Evolutionary conservation across 1,140 invertebrate species (phyloP).

Genomic region (Eulimnadia texana): DNA sequence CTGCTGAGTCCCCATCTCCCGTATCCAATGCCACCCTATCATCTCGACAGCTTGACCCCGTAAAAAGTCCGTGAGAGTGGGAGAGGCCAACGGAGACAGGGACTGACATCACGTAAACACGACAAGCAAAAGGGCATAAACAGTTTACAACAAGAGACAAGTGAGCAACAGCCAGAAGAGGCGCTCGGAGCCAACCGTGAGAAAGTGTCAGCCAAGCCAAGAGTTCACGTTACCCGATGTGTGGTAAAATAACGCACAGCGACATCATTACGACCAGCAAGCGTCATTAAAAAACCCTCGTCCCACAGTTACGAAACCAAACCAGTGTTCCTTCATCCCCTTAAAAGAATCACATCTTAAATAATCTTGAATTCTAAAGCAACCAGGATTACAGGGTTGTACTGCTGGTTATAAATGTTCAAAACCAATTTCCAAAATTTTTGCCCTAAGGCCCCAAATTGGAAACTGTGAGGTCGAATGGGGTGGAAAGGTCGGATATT

Average conservation of each 20-base stretch:
- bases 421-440: not conserved
- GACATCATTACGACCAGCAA: not conserved
- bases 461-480: not conserved
- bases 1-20: too few relatives aligned
- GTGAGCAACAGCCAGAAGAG: too few relatives aligned
- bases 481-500: not conserved
- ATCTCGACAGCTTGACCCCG: not conserved
- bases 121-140: not conserved
- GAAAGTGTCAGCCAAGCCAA: not conserved
- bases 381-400: too few relatives aligned
- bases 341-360: too few relatives aligned
- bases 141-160: not conserved
- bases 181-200: not conserved
- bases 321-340: too few relatives aligned
- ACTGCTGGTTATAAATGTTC: too few relatives aligned
- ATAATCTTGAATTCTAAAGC: too few relatives aligned
- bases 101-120: not conserved
- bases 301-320: not conserved
- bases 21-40: too few relatives aligned
- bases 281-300: not conserved
- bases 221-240: not conserved
- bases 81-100: not conserved
- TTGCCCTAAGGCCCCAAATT: not conserved
- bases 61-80: not conserved
- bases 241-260: not conserved